phyloP scores from a whole-genome alignment of 2,113 vertebrate species.

The Rhea pennata region DNA sequence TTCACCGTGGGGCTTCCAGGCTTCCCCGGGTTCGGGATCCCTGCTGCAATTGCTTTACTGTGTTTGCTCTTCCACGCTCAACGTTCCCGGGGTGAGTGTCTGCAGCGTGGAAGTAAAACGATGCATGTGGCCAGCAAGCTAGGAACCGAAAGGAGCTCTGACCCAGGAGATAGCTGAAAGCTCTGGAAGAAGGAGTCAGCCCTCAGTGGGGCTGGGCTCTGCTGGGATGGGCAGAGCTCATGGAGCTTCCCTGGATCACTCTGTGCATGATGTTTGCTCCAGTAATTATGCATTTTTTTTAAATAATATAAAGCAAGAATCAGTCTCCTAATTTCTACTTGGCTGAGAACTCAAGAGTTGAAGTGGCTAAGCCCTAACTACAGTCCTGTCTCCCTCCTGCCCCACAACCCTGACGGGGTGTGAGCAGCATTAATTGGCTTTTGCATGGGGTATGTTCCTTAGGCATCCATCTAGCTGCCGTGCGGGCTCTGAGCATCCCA shows the following conservation, averaged over 20 bases:
- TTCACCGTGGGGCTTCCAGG: neutral
- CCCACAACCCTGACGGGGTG: no score
- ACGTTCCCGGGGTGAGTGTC: neutral
- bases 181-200: neutral
- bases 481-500: neutral
- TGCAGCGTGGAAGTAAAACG: no score
- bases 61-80: neutral
- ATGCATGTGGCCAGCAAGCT: fast-evolving
- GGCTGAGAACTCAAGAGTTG: neutral
- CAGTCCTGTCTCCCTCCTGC: no score
- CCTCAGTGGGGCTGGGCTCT: fast-evolving
- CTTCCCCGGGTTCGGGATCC: neutral
- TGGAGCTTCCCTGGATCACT: neutral
- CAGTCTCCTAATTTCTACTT: no score
- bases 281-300: neutral
- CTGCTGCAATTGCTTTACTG: no score
- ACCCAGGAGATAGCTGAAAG: neutral
- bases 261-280: fast-evolving
- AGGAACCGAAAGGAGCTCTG: neutral
- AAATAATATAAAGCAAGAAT: fast-evolving
- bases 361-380: neutral
- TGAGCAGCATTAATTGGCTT: no score
- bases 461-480: neutral
- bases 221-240: neutral
- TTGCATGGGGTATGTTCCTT: neutral